Base-by-base conservation (phyloP, 2,888 invertebrate species). In the Habroteleia sp. region DNA sequence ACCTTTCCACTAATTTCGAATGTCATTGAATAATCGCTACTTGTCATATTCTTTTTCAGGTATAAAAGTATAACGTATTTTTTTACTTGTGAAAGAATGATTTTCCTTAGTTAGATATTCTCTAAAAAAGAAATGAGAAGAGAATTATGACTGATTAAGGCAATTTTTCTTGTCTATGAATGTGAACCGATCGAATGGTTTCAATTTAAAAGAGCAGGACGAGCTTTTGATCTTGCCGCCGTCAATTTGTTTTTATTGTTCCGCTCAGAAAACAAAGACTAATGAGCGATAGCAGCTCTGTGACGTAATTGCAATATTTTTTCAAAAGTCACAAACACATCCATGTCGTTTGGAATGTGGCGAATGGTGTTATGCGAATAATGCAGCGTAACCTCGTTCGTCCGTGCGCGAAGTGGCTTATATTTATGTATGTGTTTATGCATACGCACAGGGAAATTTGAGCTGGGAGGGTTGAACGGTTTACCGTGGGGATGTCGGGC, bases 311-410 rank as follows among this genome's bases (percentile, higher is more conserved):
- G 85, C 82, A 80, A 80, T 77, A 82, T 84, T 84, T 86, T 81
- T 73, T 82, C n/a, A 85, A 87, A 87, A 86, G 86, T 87, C 84
- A 86, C 87, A 86, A 85, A 84, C 82, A 77, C 83, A 79, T 82
- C 81, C 80, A 76, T 71, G 69, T 41, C 75, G 71, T 76, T 76
- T 74, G 80, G 73, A 60, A 79, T 74, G 77, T 73, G 69, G 62
- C 74, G 80, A 81, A 82, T 80, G 78, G 79, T 79, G 82, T 84
- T 82, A 81, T 81, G 82, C 76, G 73, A 72, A 77, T 85, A 84
- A 87, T 80, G 76, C 77, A 79, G 74, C 83, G 84, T 85, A 82
- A 81, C 84, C 79, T 52, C 66, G 66, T 65, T 60, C 77, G 56
- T 62, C 56, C 52, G 71, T 72, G 68, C 65, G 50, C 72, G 72